phyloP scores from a whole-genome alignment of 2,797 vertebrate genomes.

The Aotus griseimembra region DNA sequence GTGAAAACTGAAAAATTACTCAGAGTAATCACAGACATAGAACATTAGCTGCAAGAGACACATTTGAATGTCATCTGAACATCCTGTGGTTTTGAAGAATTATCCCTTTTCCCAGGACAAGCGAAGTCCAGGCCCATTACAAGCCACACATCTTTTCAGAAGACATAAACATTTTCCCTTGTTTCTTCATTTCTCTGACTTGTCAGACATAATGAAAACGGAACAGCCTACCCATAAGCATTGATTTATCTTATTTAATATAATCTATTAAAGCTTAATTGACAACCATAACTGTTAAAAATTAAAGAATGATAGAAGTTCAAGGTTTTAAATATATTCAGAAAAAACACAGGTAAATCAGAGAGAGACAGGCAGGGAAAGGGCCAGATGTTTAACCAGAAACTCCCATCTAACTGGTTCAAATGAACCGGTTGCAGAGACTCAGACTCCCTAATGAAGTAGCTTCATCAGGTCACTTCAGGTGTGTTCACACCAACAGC shows the following conservation, averaged over 20 bases:
- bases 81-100: constrained; percentile 70
- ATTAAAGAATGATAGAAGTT: constrained; percentile 79
- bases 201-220: constrained; percentile 67
- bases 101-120: constrained; percentile 67
- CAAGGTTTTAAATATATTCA: constrained; percentile 72
- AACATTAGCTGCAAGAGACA: constrained; percentile 12
- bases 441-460: background rate
- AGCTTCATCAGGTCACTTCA: background rate
- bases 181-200: constrained; percentile 54
- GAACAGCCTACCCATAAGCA: constrained; percentile 65
- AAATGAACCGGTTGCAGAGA: background rate
- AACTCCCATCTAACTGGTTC: constrained; percentile 65
- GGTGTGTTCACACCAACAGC: background rate
- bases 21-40: constrained; percentile 7
- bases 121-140: constrained; percentile 18
- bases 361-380: constrained; percentile 72
- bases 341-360: constrained; percentile 75
- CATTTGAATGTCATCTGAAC: constrained; percentile 60
- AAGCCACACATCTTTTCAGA: constrained; percentile 7
- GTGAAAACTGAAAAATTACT: background rate
- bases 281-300: constrained; percentile 78
- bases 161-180: constrained; percentile 44
- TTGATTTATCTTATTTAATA: constrained; percentile 57
- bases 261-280: constrained; percentile 78
- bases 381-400: constrained; percentile 74